A percentile compares a stretch with the other conserved stretches of the same genome.
Conservation (phyloP, 2,888 invertebrate species). For the Periphyllus acericola region DNA sequence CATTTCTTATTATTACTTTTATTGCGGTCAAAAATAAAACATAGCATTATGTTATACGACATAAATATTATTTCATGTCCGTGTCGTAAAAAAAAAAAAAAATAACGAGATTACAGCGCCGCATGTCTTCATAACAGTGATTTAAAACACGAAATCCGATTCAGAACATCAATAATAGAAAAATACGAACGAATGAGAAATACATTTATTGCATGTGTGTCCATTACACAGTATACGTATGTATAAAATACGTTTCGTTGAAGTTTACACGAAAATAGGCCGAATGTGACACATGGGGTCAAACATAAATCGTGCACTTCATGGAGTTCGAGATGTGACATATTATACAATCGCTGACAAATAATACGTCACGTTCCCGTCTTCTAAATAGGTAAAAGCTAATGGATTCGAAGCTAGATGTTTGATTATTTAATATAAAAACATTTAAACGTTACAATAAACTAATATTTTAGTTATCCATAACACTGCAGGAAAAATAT, state of each 20-base stretch:
- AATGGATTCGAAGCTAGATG: not conserved
- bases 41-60: not conserved
- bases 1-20: not conserved
- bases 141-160: constrained; percentile 15
- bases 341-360: not conserved
- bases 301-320: constrained; percentile 35
- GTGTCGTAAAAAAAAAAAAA: not conserved
- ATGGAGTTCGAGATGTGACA: constrained; percentile 11
- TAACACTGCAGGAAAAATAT: too few relatives aligned
- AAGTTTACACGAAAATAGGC: not conserved
- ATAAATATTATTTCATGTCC: constrained; percentile 27
- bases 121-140: not conserved
- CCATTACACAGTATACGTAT: not conserved
- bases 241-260: not conserved
- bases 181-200: constrained; percentile 5
- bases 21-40: not conserved
- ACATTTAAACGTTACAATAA: too few relatives aligned
- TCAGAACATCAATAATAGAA: constrained; percentile 7
- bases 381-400: not conserved
- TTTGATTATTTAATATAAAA: too few relatives aligned
- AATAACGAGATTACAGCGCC: not conserved
- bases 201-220: not conserved
- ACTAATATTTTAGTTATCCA: too few relatives aligned
- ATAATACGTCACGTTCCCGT: not conserved
- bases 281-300: not conserved